Evolutionary conservation across 2,113 vertebrate genomes (phyloP), one percentile per base, ranked within the genome.

Genomic region (Pardalotus punctatus): DNA sequence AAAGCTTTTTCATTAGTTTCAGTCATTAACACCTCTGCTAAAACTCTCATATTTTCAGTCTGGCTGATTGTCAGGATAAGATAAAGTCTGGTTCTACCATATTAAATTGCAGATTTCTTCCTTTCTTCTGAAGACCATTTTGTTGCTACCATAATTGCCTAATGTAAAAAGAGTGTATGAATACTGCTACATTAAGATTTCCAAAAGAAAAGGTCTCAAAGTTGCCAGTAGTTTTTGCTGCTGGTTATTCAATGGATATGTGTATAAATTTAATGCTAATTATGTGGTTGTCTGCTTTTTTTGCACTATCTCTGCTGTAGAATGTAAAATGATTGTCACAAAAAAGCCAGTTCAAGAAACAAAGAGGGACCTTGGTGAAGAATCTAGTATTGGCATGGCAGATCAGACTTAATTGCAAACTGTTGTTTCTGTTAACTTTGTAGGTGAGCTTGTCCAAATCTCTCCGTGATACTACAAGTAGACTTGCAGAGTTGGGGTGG

Each of bases 401-500:
- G 28, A 33, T 79, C 57, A 91, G 28, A 81, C 58, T 67, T 71
- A 60, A 58, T 43, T 83, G 38, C 48, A 71, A 62, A 8, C 42
- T 74, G 9, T 62, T 53, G 28, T 92, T 61, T 92, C 27, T 93
- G 15, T 65, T 93, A 65, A 70, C 31, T 94, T 95, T 92, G 25
- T 57, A 99, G 99, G 98, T 99, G 91, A 98, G 98, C 62, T 79
- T 99, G 60, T 99, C 98, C 53, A 99, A 98, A 92, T 99, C 99
- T 60, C 98, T 99, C 66, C 97, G 99, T 96, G 99, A 99, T 97
- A 99, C 98, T 35, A 98, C 99, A 94, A 97, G 98, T 56, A 97
- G 99, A 57, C 98, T 99, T 81, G 98, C 99, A 6, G 99, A 99
- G 91, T 92, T 99, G 57, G 99, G 99, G 17, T 99, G 99, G 99